Base-by-base conservation (phyloP, 2,888 invertebrate genomes). In the Dasysyrphus tricinctus region DNA sequence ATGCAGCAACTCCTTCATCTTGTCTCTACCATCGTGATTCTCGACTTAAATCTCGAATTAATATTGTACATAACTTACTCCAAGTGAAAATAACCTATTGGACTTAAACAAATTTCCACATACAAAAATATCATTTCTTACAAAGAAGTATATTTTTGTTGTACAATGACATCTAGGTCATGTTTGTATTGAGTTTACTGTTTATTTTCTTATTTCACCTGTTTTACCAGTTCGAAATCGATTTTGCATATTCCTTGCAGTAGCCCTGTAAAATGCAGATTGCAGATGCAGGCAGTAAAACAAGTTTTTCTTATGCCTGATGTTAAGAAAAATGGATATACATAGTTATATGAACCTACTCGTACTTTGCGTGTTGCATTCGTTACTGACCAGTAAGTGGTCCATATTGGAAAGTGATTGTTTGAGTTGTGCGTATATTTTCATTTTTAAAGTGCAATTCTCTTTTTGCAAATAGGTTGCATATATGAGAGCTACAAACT, bases 181-280 rank as follows among this genome's bases (percentile, higher is more conserved):
- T 51, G 24, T 51, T 51, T 51, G 51, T 29, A 12, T 51, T 11
- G 14, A 29, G 14, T 24, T 51, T 51, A 29, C 12, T 12, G 29
- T 51, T 51, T 51, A 7, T 51, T 51, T 51, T 24, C 51, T 51
- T 51, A 51, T 51, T 51, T 51, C 51, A 51, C 51, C 51, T 51
- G 51, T 51, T 51, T 51, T 24, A 24, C 51, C 51, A 24, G 51
- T 51, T 51, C 51, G 51, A 51, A 51, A 51, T 51, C 24, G 24
- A 29, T 51, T 51, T 51, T 51, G 24, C 24, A 51, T 51, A 51
- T 51, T 29, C 51, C 6, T 51, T 29, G 19, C 5, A 49, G 44
- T 16, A 51, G 24, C 51, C 51, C 51, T 51, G 24, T 51, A 16
- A 51, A 51, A 51, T 51, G 51, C 51, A 51, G 24, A 51, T 29